Conservation (phyloP, 2,113 vertebrate genomes). For the crab-eating macaque (Macaca fascicularis) region DNA sequence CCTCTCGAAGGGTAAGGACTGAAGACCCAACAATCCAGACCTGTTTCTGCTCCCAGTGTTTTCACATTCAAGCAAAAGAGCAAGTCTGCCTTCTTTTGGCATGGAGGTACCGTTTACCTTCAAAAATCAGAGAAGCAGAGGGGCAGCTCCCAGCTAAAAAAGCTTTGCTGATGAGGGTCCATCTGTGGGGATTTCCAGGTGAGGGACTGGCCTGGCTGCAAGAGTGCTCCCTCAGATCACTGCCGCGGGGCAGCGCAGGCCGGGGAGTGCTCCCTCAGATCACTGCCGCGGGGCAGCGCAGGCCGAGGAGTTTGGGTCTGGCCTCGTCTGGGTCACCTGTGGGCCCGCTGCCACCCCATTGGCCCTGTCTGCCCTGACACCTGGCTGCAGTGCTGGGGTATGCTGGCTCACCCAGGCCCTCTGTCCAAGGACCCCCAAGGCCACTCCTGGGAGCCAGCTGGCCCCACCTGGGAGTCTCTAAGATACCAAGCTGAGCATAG, state of each 20-base stretch:
- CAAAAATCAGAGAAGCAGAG: background rate
- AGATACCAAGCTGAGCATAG: background rate
- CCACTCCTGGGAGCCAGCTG: fast-evolving
- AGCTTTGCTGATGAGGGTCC: conserved; percentile 55
- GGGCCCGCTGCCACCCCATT: background rate
- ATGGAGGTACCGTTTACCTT: background rate
- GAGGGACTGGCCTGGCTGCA: conserved; percentile 84
- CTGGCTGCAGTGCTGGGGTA: background rate
- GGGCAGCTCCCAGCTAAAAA: background rate
- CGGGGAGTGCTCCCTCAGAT: conserved; percentile 78
- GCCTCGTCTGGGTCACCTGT: fast-evolving
- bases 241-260: conserved; percentile 69
- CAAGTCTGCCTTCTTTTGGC: background rate
- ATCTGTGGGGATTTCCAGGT: conserved; percentile 76
- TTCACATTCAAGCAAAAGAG: background rate
- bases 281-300: conserved; percentile 75
- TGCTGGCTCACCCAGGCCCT: background rate
- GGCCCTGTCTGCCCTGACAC: background rate
- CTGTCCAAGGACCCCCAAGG: background rate
- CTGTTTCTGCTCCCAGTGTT: background rate
- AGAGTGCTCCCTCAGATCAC: conserved; percentile 88
- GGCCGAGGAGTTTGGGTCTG: background rate
- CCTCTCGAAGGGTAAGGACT: background rate
- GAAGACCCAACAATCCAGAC: background rate
- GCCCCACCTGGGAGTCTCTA: background rate